A percentile compares a stretch with the other conserved stretches of the same genome.
phyloP scores from a whole-genome alignment of 2,797 vertebrate species.

The Heterohyrax brucei region DNA sequence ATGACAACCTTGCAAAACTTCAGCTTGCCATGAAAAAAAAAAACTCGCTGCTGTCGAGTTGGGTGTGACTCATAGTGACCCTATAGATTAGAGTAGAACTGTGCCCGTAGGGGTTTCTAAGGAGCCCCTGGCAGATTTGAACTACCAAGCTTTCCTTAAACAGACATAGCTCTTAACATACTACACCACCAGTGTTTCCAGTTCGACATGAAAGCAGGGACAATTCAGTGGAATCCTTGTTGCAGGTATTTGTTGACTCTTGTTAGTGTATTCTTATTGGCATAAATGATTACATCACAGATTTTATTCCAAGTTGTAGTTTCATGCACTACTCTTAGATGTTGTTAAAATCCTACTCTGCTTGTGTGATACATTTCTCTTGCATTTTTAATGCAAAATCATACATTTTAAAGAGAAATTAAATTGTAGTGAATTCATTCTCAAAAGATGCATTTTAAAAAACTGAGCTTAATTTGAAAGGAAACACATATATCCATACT shows the following conservation, averaged over 20 bases:
- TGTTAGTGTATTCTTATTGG: background rate
- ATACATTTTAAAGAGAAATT: background rate
- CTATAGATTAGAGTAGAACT: no score
- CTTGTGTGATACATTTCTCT: background rate
- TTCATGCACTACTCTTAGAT: background rate
- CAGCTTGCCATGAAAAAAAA: background rate
- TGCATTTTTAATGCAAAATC: background rate
- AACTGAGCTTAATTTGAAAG: background rate
- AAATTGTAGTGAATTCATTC: conserved; percentile 21
- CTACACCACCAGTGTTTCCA: no score
- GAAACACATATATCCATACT: background rate
- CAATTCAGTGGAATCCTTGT: background rate
- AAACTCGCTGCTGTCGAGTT: no score
- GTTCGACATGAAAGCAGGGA: background rate
- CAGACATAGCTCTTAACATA: no score
- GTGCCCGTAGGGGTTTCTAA: no score
- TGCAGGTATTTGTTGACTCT: background rate
- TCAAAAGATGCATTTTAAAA: background rate
- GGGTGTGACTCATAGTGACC: no score
- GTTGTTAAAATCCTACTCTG: conserved; percentile 11
- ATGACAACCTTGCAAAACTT: background rate
- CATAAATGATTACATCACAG: background rate
- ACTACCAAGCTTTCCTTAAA: no score
- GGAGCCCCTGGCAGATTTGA: no score
- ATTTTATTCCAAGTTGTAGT: background rate